Base-by-base conservation (phyloP, 2,113 vertebrate species). In the Redunca redunca region DNA sequence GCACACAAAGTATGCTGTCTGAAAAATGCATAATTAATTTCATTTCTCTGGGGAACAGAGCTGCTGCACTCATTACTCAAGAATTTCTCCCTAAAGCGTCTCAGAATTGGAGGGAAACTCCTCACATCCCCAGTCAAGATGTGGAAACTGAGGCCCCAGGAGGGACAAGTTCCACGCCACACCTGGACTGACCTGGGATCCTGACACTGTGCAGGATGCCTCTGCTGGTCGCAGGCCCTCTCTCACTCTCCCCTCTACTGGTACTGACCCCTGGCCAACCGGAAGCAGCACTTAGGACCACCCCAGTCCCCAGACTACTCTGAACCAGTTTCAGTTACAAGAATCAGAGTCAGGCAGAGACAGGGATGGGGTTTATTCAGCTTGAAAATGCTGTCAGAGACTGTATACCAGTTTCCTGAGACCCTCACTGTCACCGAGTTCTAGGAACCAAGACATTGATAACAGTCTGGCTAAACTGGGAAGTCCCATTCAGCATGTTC, bases 141-240 rank as follows among this genome's bases (percentile, higher is more conserved):
- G 21, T 30, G 46, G 67, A 90, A 52, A 81, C 80, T 28, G 17
- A 80, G 43, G 52, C 33, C 36, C 36, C 10, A 48, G 40, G 13
- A 83, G 15, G 33, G 16, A 2, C 60, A 15, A 7, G 13, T 30
- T 46, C 19, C 62, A 19, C 6, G 36, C 26, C 46, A 3, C 5
- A 1, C 9, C 2, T 33, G 46, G 16, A 4, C 8, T 0, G 26
- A 12, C 16, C 81, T 36, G 17, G 17, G 43, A 2, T 12, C 46
- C n/a, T 7, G 2, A 77, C 16, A 4, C 26, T 19, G 33, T 8
- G 40, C 50, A 46, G 62, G 12, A 33, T 3, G 3, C 5, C 13
- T 8, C 7, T 21, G n/a, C n/a, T 3, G 7, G 7, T 9, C 3
- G 0, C 4, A 4, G 12, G 14, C 6, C n/a, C 6, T 5, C 9